A percentile compares a stretch with the other conserved stretches of the same genome.
phyloP scores from a whole-genome alignment of 2,113 vertebrate species.

The Saimiri boliviensis region DNA sequence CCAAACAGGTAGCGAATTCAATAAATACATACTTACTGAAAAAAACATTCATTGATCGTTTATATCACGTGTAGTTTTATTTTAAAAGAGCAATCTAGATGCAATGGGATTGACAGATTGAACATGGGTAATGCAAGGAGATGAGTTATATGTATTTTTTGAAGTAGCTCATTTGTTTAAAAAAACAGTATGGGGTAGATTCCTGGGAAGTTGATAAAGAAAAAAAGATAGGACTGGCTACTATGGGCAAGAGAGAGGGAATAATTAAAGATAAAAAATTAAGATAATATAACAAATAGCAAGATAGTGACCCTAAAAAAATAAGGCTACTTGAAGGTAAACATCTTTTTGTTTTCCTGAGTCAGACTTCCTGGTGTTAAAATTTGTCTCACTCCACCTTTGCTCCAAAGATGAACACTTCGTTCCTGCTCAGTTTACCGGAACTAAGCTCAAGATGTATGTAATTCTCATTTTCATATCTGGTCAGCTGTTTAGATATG shows the following conservation, averaged over 20 bases:
- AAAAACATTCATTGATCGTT: neutral
- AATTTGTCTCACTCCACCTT: constrained; percentile 24
- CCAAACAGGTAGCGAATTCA: neutral
- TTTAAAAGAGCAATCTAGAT: constrained; percentile 31
- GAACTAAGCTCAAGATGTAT: constrained; percentile 8
- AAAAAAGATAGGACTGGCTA: neutral
- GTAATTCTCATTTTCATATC: constrained; percentile 32
- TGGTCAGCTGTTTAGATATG: constrained; percentile 41
- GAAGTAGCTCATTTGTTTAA: constrained; percentile 55
- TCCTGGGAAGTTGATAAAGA: constrained; percentile 18
- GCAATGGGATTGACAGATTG: neutral
- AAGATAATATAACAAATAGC: neutral
- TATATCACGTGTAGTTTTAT: neutral
- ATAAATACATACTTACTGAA: neutral
- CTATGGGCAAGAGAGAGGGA: neutral
- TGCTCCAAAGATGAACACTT: constrained; percentile 20
- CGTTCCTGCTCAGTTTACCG: constrained; percentile 13
- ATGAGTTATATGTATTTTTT: neutral
- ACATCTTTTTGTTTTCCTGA: neutral
- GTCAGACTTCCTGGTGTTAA: constrained; percentile 6
- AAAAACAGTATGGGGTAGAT: neutral
- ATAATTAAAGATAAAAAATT: constrained; percentile 39
- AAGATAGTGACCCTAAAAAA: constrained; percentile 3
- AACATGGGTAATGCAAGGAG: neutral
- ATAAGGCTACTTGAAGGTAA: constrained; percentile 9